Base-by-base conservation (phyloP, 1,140 invertebrate species). In the Pantala flavescens region DNA sequence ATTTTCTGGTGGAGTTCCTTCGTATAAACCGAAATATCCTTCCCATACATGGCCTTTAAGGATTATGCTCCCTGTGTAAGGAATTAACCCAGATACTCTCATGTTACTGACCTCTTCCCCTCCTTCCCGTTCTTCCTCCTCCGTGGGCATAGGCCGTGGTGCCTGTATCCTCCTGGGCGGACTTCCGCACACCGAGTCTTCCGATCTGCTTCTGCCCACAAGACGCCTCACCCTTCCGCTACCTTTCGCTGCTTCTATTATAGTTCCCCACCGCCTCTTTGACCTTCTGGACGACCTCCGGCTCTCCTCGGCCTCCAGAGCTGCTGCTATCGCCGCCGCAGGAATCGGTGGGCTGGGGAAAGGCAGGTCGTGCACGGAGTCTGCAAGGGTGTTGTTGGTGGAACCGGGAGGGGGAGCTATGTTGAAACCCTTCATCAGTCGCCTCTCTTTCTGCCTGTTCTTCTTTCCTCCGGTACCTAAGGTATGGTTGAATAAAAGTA, bases 381-480 rank as follows among this genome's bases (percentile, higher is more conserved):
- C 73, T 19, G 73, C 73, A 5, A 43, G 24, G 36, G 73, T 36
- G 23, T 71, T 43, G 42, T 49, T 49, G 42, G 74, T 24, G 9
- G 74, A 23, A 21, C 75, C n/a, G 86, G 91, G 89, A 49, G 88
- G 85, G 0, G 89, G 88, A 0, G 88, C 90, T 70, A 95, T 93
- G 83, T 97, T 95, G 86, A 97, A 97, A 0, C 95, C 95, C 82
- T 97, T 97, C 93, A 96, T 96, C 28, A 97, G 84, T 0, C 94
- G 88, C 0, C 95, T 87, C 80, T 96, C 94, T 83, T 95, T 95
- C 82, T 96, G 93, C 0, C 94, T 88, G 81, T 95, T 96, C 84
- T 96, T 96, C 84, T 96, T 96, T 43, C 95, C 94, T 76, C 94
- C 93, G 77, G 92, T 90, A 81, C 93, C 93, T 28, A n/a, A 9